Conservation (phyloP, 2,113 vertebrate species). For the Psilopsiagon aurifrons region DNA sequence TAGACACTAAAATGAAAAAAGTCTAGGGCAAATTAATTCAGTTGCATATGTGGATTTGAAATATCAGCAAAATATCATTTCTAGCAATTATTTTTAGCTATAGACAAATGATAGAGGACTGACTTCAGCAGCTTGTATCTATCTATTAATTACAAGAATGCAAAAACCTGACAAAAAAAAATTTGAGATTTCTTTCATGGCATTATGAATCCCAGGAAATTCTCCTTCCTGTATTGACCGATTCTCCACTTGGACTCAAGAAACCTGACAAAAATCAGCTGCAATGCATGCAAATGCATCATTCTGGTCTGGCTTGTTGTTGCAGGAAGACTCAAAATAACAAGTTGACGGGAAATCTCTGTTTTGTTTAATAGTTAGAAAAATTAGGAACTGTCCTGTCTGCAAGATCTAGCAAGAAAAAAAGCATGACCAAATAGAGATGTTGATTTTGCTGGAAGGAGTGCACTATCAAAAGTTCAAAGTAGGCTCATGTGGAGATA, state of each 20-base stretch:
- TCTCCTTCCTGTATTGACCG: background rate
- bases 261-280: constrained; percentile 8
- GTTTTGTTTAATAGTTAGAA: background rate
- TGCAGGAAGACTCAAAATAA: background rate
- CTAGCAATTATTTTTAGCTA: constrained; percentile 67
- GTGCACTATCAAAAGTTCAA: background rate
- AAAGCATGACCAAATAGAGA: background rate
- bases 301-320: background rate
- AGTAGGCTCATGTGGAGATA: background rate
- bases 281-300: background rate
- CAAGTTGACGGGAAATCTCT: background rate
- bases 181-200: constrained; percentile 11
- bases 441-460: background rate
- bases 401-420: background rate
- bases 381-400: background rate
- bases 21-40: constrained; percentile 52
- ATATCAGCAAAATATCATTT: constrained; percentile 61
- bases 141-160: constrained; percentile 31
- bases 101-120: constrained; percentile 61
- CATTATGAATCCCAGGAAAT: background rate
- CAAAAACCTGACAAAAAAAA: constrained; percentile 42
- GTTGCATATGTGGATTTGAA: constrained; percentile 55
- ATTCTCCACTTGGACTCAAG: background rate
- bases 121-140: constrained; percentile 43
- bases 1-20: constrained; percentile 57